A percentile compares a stretch with the other conserved stretches of the same genome.
Evolutionary conservation across 2,888 invertebrate genomes (phyloP).

Genomic region (Cactoblastis cactorum): DNA sequence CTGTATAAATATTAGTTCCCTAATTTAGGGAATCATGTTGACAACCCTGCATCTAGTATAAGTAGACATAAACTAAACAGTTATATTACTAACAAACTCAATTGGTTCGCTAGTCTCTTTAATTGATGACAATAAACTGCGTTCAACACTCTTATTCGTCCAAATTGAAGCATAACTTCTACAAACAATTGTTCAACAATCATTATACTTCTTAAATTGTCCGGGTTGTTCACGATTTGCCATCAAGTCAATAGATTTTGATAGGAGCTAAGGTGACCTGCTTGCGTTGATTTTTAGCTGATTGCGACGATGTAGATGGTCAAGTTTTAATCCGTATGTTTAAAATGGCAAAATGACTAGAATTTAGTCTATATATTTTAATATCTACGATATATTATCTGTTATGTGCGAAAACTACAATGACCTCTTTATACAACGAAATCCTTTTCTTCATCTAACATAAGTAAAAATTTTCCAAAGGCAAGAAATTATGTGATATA

Average conservation of each 20-base stretch:
- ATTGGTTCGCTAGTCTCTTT: conserved; percentile 59
- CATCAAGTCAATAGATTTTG: conserved; percentile 31
- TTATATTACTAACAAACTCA: conserved; percentile 55
- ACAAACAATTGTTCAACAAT: not conserved
- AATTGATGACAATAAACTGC: conserved; percentile 59
- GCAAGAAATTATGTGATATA: too few relatives aligned
- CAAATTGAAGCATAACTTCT: conserved; percentile 26
- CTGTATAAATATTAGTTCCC: too few relatives aligned
- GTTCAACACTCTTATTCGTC: conserved; percentile 31
- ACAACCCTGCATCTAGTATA: not conserved
- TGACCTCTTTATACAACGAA: too few relatives aligned
- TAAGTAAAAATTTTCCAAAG: too few relatives aligned
- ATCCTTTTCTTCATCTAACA: too few relatives aligned
- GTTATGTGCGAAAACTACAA: too few relatives aligned
- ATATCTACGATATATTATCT: too few relatives aligned
- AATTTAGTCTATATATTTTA: too few relatives aligned
- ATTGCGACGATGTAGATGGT: too few relatives aligned
- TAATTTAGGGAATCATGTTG: too few relatives aligned
- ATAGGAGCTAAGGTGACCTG: conserved; percentile 24
- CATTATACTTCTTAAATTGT: conserved; percentile 21
- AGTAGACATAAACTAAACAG: conserved; percentile 24
- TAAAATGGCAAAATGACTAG: too few relatives aligned
- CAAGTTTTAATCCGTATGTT: too few relatives aligned
- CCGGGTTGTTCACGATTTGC: conserved; percentile 29
- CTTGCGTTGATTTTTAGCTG: conserved; percentile 23